Conservation (phyloP, 2,888 invertebrate genomes). For the Orthonychiurus folsomi region DNA sequence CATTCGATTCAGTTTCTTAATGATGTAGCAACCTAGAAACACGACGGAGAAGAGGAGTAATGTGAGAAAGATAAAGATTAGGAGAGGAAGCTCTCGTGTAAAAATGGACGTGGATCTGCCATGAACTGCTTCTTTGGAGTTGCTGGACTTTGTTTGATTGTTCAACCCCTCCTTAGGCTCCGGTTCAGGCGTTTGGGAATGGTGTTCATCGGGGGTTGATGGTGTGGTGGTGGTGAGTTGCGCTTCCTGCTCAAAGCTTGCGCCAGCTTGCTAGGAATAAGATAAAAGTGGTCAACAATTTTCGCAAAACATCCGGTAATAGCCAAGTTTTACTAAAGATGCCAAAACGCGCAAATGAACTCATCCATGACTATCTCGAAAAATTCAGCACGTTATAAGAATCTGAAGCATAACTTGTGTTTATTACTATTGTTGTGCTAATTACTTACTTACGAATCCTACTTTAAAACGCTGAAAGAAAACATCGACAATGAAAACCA, state of each 20-base stretch:
- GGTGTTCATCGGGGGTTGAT: neutral
- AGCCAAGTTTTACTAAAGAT: too few relatives aligned
- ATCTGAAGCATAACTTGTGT: too few relatives aligned
- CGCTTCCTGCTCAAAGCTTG: neutral
- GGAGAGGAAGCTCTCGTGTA: neutral
- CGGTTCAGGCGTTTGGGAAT: neutral
- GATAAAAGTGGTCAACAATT: neutral
- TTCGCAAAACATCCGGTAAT: neutral
- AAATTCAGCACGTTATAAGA: too few relatives aligned
- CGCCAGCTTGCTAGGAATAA: neutral
- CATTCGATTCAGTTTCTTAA: constrained; percentile 4
- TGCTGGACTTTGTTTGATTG: neutral
- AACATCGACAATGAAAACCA: too few relatives aligned
- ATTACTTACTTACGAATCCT: too few relatives aligned
- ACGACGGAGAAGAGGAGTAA: constrained; percentile 3
- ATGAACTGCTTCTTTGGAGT: constrained; percentile 9
- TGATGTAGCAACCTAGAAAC: neutral
- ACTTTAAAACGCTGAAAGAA: too few relatives aligned
- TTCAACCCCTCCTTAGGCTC: too few relatives aligned
- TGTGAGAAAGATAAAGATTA: constrained; percentile 4
- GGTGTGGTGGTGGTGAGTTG: neutral
- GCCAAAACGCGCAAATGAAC: too few relatives aligned
- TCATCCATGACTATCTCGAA: too few relatives aligned
- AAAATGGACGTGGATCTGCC: neutral
- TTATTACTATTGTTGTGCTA: too few relatives aligned